These are phyloP conservation scores for Orthosia cruda DNA, from an alignment of 2,888 invertebrate genomes.

Conservation along the genomic window DNA sequence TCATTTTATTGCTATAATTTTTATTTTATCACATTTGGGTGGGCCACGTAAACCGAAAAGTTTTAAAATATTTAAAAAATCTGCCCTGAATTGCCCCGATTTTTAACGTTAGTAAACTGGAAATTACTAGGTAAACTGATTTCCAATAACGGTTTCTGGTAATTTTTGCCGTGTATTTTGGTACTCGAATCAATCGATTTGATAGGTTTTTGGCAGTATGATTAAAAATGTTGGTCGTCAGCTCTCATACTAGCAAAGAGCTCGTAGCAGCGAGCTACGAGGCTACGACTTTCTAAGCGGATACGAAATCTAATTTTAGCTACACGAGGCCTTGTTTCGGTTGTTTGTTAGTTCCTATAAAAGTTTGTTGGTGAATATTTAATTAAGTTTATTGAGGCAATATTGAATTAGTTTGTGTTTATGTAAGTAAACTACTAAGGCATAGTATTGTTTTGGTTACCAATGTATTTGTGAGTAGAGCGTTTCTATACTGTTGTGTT, in stretches of 20 bases:
- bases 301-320: conserved; percentile 68
- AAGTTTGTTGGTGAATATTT: conserved; percentile 56
- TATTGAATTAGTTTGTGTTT: conserved; percentile 46
- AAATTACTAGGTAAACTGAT: no score
- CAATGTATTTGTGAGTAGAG: background rate
- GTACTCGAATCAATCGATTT: background rate
- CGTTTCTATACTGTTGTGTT: background rate
- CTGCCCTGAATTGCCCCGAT: no score
- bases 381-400: conserved; percentile 42
- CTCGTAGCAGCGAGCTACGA: conserved; percentile 33
- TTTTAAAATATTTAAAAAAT: no score
- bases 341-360: conserved; percentile 55
- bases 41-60: no score
- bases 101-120: no score
- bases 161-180: no score
- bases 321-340: conserved; percentile 58
- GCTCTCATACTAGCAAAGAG: background rate
- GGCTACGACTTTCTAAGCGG: conserved; percentile 59
- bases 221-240: background rate
- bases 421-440: conserved; percentile 4
- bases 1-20: no score
- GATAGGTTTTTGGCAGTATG: no score
- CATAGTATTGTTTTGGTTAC: conserved; percentile 19
- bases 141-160: no score
- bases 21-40: no score